These are phyloP conservation scores for Micronycteris hirsuta DNA, from an alignment of 2,113 vertebrate species.

Conservation along the genomic window DNA sequence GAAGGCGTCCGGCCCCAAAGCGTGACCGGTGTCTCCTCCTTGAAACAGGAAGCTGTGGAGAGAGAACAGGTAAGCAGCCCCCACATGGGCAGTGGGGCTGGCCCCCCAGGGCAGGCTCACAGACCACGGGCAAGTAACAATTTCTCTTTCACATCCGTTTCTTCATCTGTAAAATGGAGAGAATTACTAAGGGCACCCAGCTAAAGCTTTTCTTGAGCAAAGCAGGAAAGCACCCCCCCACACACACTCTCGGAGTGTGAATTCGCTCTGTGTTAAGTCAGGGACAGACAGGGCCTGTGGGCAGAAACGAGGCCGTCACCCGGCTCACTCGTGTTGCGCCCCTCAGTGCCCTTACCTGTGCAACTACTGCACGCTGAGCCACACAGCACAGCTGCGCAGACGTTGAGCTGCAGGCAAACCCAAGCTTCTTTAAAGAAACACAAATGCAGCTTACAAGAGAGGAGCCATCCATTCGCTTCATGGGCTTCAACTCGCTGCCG, in stretches of 20 bases:
- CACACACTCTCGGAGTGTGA: not conserved
- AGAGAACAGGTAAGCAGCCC: accelerated
- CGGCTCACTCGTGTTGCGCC: not conserved
- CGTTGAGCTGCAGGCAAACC: too few relatives aligned
- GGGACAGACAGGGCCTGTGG: not conserved
- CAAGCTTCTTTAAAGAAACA: not conserved
- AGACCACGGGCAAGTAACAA: not conserved
- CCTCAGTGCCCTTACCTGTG: not conserved
- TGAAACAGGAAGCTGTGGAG: accelerated
- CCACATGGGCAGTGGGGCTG: accelerated
- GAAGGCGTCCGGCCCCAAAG: accelerated
- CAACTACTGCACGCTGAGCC: too few relatives aligned
- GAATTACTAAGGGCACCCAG: not conserved
- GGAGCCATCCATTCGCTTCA: not conserved
- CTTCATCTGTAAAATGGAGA: not conserved
- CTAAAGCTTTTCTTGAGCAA: not conserved
- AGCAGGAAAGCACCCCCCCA: not conserved
- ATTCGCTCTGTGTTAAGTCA: too few relatives aligned
- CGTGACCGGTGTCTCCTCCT: accelerated
- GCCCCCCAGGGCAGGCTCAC: accelerated
- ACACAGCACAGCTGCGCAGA: accelerated
- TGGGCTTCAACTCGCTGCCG: not conserved
- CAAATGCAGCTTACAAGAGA: not conserved
- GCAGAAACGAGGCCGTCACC: accelerated
- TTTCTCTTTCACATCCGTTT: not conserved